Conservation (phyloP, 2,113 vertebrate genomes). For the Poecilia latipinna region DNA sequence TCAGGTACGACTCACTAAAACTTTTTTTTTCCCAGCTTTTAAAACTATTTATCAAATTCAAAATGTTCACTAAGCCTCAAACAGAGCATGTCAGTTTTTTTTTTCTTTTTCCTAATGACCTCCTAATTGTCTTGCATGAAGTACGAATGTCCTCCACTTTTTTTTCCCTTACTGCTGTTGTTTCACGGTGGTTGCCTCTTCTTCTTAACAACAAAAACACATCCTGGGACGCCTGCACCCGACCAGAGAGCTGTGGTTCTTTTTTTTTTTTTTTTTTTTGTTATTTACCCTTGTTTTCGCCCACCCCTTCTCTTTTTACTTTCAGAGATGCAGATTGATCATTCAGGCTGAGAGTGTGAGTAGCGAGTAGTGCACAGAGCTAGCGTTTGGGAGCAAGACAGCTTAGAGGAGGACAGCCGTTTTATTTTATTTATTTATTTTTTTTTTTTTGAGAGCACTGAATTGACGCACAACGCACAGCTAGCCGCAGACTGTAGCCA, state of each 20-base stretch:
- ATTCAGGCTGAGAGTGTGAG: slow-evolving; percentile 79
- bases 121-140: slow-evolving; percentile 46
- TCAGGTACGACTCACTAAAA: slow-evolving; percentile 82
- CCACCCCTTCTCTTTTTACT: slow-evolving; percentile 68
- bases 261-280: neutral
- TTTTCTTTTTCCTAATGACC: slow-evolving; percentile 22
- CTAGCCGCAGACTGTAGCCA: slow-evolving; percentile 30
- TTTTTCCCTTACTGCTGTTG: slow-evolving; percentile 24
- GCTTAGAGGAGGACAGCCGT: slow-evolving; percentile 31
- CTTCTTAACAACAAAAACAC: slow-evolving; percentile 9
- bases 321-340: slow-evolving; percentile 80
- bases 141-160: slow-evolving; percentile 28
- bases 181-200: slow-evolving; percentile 16
- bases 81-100: slow-evolving; percentile 60
- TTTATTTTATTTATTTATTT: neutral
- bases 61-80: slow-evolving; percentile 35
- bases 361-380: slow-evolving; percentile 69
- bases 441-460: slow-evolving; percentile 43
- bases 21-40: neutral
- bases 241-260: slow-evolving; percentile 31
- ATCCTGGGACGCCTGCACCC: slow-evolving; percentile 24
- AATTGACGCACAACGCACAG: slow-evolving; percentile 50
- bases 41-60: neutral
- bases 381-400: slow-evolving; percentile 58
- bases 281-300: slow-evolving; percentile 61